These are phyloP conservation scores for Pyrocephalus nanus DNA, from an alignment of 2,797 vertebrate genomes.

Conservation along the genomic window DNA sequence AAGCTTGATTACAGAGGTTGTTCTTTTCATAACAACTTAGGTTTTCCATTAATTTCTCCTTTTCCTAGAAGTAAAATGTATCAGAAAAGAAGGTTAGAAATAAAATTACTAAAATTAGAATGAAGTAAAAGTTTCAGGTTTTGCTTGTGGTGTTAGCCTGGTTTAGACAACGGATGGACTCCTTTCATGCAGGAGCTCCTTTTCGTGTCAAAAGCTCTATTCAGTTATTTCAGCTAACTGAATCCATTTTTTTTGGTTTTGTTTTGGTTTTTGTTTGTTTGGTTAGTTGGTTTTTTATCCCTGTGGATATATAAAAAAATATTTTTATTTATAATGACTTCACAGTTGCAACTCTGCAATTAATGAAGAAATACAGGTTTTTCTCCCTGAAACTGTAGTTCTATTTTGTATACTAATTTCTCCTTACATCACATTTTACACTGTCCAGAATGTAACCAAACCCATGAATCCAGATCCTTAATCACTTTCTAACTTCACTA, in stretches of 20 bases:
- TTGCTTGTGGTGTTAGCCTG: neutral
- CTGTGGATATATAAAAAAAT: neutral
- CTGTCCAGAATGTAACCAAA: neutral
- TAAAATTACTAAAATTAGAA: neutral
- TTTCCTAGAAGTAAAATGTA: neutral
- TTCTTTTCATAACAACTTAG: neutral
- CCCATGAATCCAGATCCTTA: neutral
- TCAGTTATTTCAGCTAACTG: slow-evolving; percentile 2
- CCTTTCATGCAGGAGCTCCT: neutral
- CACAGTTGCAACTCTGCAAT: neutral
- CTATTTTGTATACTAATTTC: neutral
- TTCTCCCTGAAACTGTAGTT: neutral
- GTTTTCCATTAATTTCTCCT: neutral
- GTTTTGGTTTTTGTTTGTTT: too few species aligned
- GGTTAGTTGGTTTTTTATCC: neutral
- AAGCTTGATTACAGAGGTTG: neutral
- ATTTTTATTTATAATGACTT: slow-evolving; percentile 22
- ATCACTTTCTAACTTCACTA: neutral
- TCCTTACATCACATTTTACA: neutral
- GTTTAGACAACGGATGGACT: neutral
- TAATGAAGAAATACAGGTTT: slow-evolving; percentile 5
- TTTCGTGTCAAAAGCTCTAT: neutral
- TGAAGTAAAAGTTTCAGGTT: neutral
- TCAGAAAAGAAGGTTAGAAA: neutral
- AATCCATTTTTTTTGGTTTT: neutral